Percentiles rank a stretch among this genome's conserved stretches.
Conservation (phyloP, 2,797 vertebrate genomes). For the Adrianichthys oophorus region DNA sequence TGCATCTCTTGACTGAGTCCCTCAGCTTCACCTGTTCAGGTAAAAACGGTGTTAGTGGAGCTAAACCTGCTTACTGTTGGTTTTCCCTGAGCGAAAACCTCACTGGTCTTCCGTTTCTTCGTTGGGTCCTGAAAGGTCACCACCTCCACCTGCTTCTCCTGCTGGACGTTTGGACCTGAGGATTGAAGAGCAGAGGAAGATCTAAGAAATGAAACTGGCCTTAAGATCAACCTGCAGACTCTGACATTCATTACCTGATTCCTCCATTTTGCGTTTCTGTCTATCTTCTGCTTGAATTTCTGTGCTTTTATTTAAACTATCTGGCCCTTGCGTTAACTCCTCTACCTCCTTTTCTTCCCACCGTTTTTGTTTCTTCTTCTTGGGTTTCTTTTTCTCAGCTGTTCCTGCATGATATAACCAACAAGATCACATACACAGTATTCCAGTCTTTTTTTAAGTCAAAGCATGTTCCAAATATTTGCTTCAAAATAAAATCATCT, state of each 20-base stretch:
- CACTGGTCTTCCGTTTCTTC: slow-evolving; percentile 68
- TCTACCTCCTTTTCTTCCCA: slow-evolving; percentile 34
- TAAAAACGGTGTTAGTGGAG: not conserved
- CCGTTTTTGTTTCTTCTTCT: slow-evolving; percentile 47
- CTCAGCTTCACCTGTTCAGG: not conserved
- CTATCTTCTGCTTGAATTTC: slow-evolving; percentile 3
- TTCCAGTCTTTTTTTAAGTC: no score
- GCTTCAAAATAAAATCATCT: no score
- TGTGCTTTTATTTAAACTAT: slow-evolving; percentile 4
- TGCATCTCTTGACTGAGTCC: not conserved
- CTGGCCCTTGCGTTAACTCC: not conserved
- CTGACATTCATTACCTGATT: slow-evolving; percentile 28
- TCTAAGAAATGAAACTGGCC: no score
- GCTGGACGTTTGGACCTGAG: slow-evolving; percentile 15
- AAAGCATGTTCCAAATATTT: no score
- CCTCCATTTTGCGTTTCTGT: slow-evolving; percentile 6
- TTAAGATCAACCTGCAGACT: no score
- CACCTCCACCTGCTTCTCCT: slow-evolving; percentile 70
- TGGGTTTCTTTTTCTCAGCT: slow-evolving; percentile 33
- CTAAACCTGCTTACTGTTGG: slow-evolving; percentile 22
- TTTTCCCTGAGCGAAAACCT: not conserved
- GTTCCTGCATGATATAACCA: slow-evolving; percentile 52
- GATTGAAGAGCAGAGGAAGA: not conserved
- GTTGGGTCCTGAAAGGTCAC: slow-evolving; percentile 80
- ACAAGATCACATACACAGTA: not conserved